Base-by-base conservation (phyloP, 2,797 vertebrate species). In the Enteromius unitaeniatus region DNA sequence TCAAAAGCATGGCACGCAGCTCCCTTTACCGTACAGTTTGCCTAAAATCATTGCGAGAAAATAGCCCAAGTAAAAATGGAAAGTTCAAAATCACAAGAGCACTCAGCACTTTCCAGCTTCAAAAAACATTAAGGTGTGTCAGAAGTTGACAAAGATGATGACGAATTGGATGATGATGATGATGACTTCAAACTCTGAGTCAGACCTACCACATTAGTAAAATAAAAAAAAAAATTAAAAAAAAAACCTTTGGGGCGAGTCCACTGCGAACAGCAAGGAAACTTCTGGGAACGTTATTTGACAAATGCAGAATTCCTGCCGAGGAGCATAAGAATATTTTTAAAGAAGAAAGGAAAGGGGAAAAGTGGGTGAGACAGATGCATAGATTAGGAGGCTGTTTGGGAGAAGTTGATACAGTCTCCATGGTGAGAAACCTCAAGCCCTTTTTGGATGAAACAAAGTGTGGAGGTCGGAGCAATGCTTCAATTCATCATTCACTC, bases 341-440 rank as follows among this genome's bases (percentile, higher is more conserved):
- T 64, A 62, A 65, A 40, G 53, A 64, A 78, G 23, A 85, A 87
- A 88, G 69, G 34, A 23, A 49, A 84, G 81, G 70, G 42, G 80
- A 23, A 83, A 78, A 81, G 67, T 74, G 68, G 68, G 67, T 47
- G 45, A 53, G 58, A 76, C 55, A 62, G 62, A 58, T 60, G 62
- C 67, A 60, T 69, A 82, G 75, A 88, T 82, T 73, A 82, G 60
- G 47, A 86, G 84, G 79, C 87, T 83, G 86, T 85, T 84, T 87
- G 55, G 55, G 31, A 74, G 78, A 86, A 74, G 26, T 60, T 84
- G 75, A 67, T 78, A 67, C n/a, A 70, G 84, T 87, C 74, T 83
- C 84, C 85, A 79, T 87, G 81, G 84, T 84, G 84, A 86, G 68
- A 58, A 85, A 85, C 86, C 69, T 72, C 80, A 42, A 51, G 58